A percentile compares a stretch with the other conserved stretches of the same genome.
These are phyloP conservation scores for Danio kyathit DNA, from an alignment of 2,797 vertebrate genomes.

Conservation along the genomic window DNA sequence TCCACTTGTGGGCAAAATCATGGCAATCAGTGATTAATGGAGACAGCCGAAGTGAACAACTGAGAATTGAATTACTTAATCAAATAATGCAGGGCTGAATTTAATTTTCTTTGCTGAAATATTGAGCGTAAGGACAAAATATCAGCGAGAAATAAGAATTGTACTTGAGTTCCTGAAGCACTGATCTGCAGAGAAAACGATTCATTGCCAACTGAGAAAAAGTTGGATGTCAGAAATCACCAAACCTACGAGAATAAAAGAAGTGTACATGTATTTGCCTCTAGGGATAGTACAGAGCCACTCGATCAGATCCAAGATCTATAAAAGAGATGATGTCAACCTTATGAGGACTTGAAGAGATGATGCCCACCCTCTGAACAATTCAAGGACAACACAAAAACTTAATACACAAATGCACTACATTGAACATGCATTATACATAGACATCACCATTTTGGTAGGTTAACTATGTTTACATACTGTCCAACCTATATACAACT, in stretches of 20 bases:
- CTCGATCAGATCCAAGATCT: too few species aligned
- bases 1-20: neutral
- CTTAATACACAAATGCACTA: too few species aligned
- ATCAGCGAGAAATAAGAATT: neutral
- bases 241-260: neutral
- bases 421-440: too few species aligned
- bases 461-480: too few species aligned
- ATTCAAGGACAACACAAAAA: too few species aligned
- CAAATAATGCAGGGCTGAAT: conserved; percentile 3
- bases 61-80: neutral
- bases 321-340: too few species aligned
- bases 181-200: conserved; percentile 2
- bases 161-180: neutral
- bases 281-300: too few species aligned
- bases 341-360: too few species aligned
- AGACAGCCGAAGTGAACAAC: neutral
- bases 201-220: neutral
- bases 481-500: too few species aligned
- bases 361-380: too few species aligned
- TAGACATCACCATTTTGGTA: too few species aligned
- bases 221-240: neutral
- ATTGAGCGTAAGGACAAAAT: neutral
- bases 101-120: neutral
- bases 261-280: neutral
- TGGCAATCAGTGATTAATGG: neutral